A percentile compares a stretch with the other conserved stretches of the same genome.
Conservation (phyloP, 37 sponge, comb jelly and placozoan species). For the Mnemiopsis leidyi region DNA sequence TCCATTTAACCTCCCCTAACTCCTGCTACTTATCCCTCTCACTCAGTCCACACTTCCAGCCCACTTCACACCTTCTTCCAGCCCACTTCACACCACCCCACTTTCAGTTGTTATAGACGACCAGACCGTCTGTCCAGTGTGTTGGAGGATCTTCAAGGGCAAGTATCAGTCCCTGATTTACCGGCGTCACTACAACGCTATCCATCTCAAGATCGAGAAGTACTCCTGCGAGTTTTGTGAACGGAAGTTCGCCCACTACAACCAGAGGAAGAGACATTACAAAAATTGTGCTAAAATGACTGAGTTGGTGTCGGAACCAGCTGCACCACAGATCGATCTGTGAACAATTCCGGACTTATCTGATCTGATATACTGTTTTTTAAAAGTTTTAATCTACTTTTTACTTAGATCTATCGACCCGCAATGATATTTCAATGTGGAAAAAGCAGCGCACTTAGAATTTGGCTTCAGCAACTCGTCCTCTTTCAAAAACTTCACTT, state of each 20-base stretch:
- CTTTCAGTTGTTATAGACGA: not conserved
- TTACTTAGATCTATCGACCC: no score
- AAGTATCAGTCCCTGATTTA: not conserved
- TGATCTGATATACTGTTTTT: no score
- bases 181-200: constrained; percentile 45
- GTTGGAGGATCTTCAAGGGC: not conserved
- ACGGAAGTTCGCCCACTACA: constrained; percentile 6
- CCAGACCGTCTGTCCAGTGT: not conserved
- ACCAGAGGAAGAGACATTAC: not conserved
- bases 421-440: no score
- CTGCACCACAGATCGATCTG: not conserved
- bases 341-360: not conserved
- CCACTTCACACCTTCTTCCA: no score
- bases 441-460: no score
- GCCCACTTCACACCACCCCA: no score
- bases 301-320: not conserved
- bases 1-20: no score
- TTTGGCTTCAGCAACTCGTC: no score
- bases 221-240: not conserved
- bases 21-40: no score
- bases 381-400: no score
- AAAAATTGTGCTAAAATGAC: not conserved
- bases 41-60: no score
- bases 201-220: constrained; percentile 29
- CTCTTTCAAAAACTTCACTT: no score